Evolutionary conservation across 30 jellyfish, hydroid and myxozoan genomes (phyloP).

Genomic region (Aurelia aurita): DNA sequence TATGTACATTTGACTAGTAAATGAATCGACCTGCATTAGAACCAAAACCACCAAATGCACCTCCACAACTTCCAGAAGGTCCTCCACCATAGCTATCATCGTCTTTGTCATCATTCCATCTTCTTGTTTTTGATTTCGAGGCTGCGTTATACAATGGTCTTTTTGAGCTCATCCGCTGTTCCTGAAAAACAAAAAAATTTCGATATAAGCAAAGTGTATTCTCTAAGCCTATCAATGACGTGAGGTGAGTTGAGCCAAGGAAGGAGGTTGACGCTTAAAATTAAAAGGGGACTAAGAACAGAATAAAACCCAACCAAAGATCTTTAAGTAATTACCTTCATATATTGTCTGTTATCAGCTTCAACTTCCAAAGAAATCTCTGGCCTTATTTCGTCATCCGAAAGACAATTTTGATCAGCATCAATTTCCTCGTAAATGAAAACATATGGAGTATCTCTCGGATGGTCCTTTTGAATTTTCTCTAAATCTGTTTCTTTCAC

Average conservation of each 20-base stretch:
- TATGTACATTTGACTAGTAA: background rate
- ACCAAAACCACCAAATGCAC: conserved; percentile 33
- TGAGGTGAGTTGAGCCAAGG: too few species aligned
- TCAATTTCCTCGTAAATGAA: conserved; percentile 75
- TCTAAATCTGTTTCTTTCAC: conserved; percentile 44
- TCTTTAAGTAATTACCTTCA: too few species aligned
- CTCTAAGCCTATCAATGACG: too few species aligned
- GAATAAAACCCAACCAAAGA: too few species aligned
- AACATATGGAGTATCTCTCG: conserved; percentile 94
- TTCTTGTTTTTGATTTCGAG: conserved; percentile 23
- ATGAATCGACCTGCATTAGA: conserved; percentile 52
- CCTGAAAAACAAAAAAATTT: conserved; percentile 6
- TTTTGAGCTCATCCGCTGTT: background rate
- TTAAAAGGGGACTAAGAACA: too few species aligned
- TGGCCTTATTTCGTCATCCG: background rate
- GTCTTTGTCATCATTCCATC: conserved; percentile 48
- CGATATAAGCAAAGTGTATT: too few species aligned
- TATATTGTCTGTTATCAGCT: conserved; percentile 36
- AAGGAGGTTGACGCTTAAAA: too few species aligned
- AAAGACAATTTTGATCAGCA: background rate
- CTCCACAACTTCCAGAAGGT: conserved; percentile 58
- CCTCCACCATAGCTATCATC: conserved; percentile 51
- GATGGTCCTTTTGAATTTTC: conserved; percentile 53
- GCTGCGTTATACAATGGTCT: conserved; percentile 8
- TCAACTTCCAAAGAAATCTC: conserved; percentile 28